Conservation (phyloP, 2,113 vertebrate species). For the Lagopus leucura region DNA sequence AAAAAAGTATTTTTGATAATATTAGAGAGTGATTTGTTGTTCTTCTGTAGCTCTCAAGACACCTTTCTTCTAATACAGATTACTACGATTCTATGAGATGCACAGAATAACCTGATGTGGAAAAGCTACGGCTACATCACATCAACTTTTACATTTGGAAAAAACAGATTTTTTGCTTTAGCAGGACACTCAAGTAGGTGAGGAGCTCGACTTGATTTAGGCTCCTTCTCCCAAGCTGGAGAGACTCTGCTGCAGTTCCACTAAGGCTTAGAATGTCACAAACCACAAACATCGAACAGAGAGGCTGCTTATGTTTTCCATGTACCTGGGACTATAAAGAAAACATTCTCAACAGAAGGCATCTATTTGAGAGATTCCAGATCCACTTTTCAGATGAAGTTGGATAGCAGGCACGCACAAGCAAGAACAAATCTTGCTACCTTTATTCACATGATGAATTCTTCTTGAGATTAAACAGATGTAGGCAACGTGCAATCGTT, state of each 20-base stretch:
- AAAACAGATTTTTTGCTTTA: background rate
- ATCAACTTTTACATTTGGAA: background rate
- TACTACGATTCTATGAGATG: background rate
- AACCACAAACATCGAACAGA: background rate
- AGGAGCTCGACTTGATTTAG: background rate
- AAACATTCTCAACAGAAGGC: background rate
- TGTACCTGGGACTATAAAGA: background rate
- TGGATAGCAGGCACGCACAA: background rate
- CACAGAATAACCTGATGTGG: background rate
- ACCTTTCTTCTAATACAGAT: background rate
- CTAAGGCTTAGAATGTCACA: accelerated
- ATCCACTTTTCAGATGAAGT: background rate
- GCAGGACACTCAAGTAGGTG: background rate
- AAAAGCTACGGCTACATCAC: background rate
- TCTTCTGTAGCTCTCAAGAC: background rate
- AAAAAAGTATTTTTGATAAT: background rate
- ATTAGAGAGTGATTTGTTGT: background rate
- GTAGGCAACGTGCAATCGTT: background rate
- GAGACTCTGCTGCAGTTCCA: background rate
- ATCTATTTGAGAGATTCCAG: background rate
- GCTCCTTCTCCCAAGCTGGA: background rate
- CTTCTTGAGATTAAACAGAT: background rate
- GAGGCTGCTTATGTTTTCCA: background rate
- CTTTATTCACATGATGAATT: background rate
- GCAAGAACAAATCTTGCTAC: background rate